Evolutionary conservation across 2,888 invertebrate genomes (phyloP).

Genomic region (Malthinus seriepunctatus): DNA sequence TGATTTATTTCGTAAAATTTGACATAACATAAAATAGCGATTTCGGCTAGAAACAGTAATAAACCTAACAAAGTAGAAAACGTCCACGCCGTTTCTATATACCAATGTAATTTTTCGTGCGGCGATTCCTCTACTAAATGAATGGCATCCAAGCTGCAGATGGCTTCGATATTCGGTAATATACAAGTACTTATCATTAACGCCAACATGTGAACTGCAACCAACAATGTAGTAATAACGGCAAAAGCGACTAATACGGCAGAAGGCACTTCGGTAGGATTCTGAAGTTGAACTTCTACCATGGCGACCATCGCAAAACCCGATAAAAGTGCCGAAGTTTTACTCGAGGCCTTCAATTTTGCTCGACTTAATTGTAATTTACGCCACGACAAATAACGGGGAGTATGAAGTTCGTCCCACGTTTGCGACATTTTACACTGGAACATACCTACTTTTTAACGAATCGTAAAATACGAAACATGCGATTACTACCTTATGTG

Average conservation of each 20-base stretch:
- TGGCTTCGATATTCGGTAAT: constrained; percentile 96
- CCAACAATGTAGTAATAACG: constrained; percentile 91
- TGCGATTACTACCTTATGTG: constrained; percentile 41
- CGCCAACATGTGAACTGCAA: constrained; percentile 97
- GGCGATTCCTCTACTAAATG: constrained; percentile 86
- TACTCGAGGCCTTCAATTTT: constrained; percentile 96
- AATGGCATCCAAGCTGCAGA: constrained; percentile 89
- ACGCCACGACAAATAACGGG: constrained; percentile 86
- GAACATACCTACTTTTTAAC: background rate
- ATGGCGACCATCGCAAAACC: constrained; percentile 99
- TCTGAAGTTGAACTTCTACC: constrained; percentile 92
- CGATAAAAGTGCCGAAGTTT: constrained; percentile 94
- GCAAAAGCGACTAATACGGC: constrained; percentile 90
- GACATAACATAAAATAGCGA: constrained; percentile 96
- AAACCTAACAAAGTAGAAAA: constrained; percentile 95
- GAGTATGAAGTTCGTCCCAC: constrained; percentile 77
- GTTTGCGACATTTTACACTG: constrained; percentile 69
- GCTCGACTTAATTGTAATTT: constrained; percentile 93
- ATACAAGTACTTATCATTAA: constrained; percentile 99
- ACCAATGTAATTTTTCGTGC: constrained; percentile 87
- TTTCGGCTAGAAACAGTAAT: constrained; percentile 90
- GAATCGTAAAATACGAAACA: background rate
- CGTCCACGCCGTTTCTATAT: constrained; percentile 97
- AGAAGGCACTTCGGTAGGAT: constrained; percentile 74
- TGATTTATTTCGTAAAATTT: constrained; percentile 88